Percentiles rank a stretch among this genome's conserved stretches.
Evolutionary conservation across 2,888 invertebrate species (phyloP).

Genomic region (Fabriciana adippe): DNA sequence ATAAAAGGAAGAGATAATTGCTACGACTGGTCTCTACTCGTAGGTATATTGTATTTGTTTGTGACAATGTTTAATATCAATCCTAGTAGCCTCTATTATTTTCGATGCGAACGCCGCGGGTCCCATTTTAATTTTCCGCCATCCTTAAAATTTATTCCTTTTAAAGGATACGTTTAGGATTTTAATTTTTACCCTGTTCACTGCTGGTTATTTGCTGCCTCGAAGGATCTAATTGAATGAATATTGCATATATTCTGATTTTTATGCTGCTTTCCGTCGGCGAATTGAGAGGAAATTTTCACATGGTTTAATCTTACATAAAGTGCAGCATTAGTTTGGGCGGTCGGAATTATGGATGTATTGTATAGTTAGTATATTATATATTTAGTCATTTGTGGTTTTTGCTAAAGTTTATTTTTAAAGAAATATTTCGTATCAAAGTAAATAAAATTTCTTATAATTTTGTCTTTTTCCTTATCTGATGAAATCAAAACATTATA

Average conservation of each 20-base stretch:
- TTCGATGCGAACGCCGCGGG: constrained; percentile 52
- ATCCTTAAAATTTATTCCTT: constrained; percentile 58
- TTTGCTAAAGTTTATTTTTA: not conserved
- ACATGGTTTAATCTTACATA: constrained; percentile 17
- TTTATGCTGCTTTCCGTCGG: constrained; percentile 9
- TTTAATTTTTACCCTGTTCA: constrained; percentile 45
- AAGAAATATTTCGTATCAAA: no score
- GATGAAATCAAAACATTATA: no score
- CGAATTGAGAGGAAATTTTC: constrained; percentile 17
- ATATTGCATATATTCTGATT: constrained; percentile 36
- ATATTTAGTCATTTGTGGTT: not conserved
- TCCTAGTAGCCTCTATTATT: constrained; percentile 47
- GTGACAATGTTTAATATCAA: constrained; percentile 53
- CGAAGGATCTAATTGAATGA: constrained; percentile 40
- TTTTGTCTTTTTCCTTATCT: no score
- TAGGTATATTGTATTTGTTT: constrained; percentile 40
- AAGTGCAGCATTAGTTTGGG: not conserved
- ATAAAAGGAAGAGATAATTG: constrained; percentile 27
- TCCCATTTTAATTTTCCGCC: constrained; percentile 66
- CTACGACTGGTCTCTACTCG: constrained; percentile 15
- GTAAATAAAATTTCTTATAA: no score
- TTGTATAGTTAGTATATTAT: not conserved
- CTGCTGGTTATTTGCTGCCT: constrained; percentile 40
- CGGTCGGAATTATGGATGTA: not conserved
- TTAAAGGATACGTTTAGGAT: constrained; percentile 49